phyloP scores from a whole-genome alignment of 2,797 vertebrate species.

The Parauchenoglanis ngamensis region DNA sequence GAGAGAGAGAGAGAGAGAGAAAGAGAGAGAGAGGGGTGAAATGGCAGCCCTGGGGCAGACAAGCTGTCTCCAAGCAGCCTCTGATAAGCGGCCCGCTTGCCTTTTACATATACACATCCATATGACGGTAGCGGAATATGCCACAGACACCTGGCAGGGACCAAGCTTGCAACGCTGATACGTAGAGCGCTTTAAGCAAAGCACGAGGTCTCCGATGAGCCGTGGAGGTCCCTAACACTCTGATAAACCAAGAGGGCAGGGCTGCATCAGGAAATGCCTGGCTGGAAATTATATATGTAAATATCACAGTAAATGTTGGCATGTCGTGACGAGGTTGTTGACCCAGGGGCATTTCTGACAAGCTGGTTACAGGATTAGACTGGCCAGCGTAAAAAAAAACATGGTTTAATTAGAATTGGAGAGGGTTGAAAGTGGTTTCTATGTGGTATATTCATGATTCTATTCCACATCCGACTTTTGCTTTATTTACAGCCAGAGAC shows the following conservation, averaged over 20 bases:
- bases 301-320: conserved; percentile 53
- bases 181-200: conserved; percentile 54
- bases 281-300: conserved; percentile 46
- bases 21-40: conserved; percentile 68
- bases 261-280: conserved; percentile 44
- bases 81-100: conserved; percentile 73
- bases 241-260: conserved; percentile 55
- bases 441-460: conserved; percentile 12
- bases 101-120: conserved; percentile 64
- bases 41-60: conserved; percentile 75
- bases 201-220: conserved; percentile 43
- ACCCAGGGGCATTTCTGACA: conserved; percentile 65
- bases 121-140: conserved; percentile 56
- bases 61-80: conserved; percentile 75
- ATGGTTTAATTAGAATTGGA: conserved; percentile 64
- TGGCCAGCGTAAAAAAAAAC: conserved; percentile 60
- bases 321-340: conserved; percentile 44
- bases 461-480: conserved; percentile 9
- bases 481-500: not conserved
- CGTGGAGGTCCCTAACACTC: conserved; percentile 34
- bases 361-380: conserved; percentile 69
- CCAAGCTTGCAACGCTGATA: conserved; percentile 49
- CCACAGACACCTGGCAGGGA: conserved; percentile 57
- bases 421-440: conserved; percentile 37
- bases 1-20: conserved; percentile 62